A percentile compares a stretch with the other conserved stretches of the same genome.
Conservation (phyloP, 2,797 vertebrate species). For the Cyprinella venusta region DNA sequence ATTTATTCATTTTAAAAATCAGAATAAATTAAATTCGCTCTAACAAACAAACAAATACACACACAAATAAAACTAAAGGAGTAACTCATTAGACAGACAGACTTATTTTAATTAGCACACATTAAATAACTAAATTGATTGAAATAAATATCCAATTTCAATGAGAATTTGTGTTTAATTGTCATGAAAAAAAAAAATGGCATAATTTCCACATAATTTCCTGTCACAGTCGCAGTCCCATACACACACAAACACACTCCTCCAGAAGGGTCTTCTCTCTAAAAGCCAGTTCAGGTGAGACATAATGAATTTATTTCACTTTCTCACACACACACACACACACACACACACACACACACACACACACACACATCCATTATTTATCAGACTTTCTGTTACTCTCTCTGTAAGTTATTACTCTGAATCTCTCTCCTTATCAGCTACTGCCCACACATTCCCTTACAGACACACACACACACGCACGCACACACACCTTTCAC, state of each 20-base stretch:
- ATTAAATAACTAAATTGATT: no score
- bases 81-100: no score
- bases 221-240: not conserved
- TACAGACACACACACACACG: constrained; percentile 8
- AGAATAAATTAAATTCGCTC: no score
- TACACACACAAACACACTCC: not conserved
- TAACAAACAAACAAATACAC: no score
- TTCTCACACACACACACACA: constrained; percentile 3
- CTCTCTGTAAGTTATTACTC: constrained; percentile 34
- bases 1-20: no score
- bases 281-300: constrained; percentile 28
- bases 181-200: not conserved
- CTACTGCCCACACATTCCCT: constrained; percentile 29
- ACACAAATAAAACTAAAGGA: no score
- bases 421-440: constrained; percentile 44
- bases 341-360: constrained; percentile 26
- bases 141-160: no score
- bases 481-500: constrained; percentile 13
- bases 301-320: constrained; percentile 22
- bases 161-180: no score
- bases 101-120: no score
- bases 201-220: not conserved
- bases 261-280: not conserved
- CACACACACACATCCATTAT: constrained; percentile 38
- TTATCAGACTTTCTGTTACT: constrained; percentile 30